These are phyloP conservation scores for Falco berigora DNA, from an alignment of 2,797 vertebrate genomes.

Conservation along the genomic window DNA sequence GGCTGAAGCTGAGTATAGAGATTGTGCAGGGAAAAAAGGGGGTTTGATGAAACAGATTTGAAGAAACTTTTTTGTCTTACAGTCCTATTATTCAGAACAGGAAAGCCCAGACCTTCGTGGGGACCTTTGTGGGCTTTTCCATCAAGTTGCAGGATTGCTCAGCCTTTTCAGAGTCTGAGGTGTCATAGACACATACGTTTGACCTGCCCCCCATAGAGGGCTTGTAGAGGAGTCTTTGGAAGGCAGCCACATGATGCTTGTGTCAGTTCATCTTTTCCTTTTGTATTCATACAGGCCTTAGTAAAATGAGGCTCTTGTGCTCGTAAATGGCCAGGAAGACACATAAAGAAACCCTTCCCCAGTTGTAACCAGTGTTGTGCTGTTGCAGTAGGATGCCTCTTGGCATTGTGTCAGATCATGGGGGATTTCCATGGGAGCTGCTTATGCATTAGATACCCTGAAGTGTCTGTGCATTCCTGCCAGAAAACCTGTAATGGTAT, in stretches of 20 bases:
- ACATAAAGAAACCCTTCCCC: not conserved
- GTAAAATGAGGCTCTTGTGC: not conserved
- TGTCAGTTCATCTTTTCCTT: not conserved
- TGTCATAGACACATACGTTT: not conserved
- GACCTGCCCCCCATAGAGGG: not conserved
- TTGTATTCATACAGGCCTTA: not conserved
- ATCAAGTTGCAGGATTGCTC: not conserved
- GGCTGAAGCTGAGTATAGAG: not conserved
- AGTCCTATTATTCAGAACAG: not conserved
- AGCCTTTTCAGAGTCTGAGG: not conserved
- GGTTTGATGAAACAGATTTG: not conserved
- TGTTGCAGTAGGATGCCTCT: not conserved
- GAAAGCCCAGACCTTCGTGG: not conserved
- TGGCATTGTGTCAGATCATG: not conserved
- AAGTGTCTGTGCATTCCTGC: not conserved
- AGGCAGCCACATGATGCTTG: fast-evolving
- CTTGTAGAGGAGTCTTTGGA: not conserved
- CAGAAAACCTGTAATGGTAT: not conserved
- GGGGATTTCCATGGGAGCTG: not conserved
- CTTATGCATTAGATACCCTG: not conserved
- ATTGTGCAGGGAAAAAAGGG: not conserved
- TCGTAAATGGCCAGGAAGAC: not conserved
- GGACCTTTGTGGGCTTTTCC: not conserved
- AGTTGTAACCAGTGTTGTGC: not conserved
- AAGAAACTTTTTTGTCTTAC: not conserved